A percentile compares a stretch with the other conserved stretches of the same genome.
Evolutionary conservation across 1,140 invertebrate species (phyloP).

Genomic region (Sitophilus oryzae): DNA sequence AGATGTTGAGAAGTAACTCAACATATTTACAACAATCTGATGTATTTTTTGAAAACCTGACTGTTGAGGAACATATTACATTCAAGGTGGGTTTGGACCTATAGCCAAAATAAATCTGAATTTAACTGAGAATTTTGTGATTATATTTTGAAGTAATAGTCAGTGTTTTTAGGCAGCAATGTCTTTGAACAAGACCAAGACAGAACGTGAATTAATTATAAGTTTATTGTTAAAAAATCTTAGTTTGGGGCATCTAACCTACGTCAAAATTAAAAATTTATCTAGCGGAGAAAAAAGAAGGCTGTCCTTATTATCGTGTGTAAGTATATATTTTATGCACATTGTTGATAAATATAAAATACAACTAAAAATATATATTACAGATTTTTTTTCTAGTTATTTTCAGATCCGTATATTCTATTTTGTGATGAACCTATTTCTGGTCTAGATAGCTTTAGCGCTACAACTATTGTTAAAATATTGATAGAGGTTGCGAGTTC

Average conservation of each 20-base stretch:
- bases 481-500: constrained; percentile 57
- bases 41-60: constrained; percentile 60
- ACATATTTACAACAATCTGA: constrained; percentile 69
- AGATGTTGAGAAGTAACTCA: constrained; percentile 61
- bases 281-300: constrained; percentile 87
- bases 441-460: constrained; percentile 76
- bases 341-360: constrained; percentile 13
- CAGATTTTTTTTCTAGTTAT: constrained; percentile 47
- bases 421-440: constrained; percentile 82
- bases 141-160: not conserved
- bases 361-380: constrained; percentile 20
- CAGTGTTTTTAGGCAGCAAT: constrained; percentile 18
- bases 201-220: constrained; percentile 20
- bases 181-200: constrained; percentile 7
- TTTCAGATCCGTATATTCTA: constrained; percentile 69
- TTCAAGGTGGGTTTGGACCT: too few relatives aligned
- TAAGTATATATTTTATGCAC: constrained; percentile 12
- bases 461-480: constrained; percentile 64
- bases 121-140: too few relatives aligned
- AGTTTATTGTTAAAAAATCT: constrained; percentile 42
- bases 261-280: constrained; percentile 41
- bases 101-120: too few relatives aligned
- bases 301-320: constrained; percentile 65
- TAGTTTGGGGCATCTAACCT: constrained; percentile 53
- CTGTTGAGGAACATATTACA: constrained; percentile 64